Percentiles rank a stretch among this genome's conserved stretches.
phyloP scores from a whole-genome alignment of 2,113 vertebrate genomes.

The Ceyx cyanopectus region DNA sequence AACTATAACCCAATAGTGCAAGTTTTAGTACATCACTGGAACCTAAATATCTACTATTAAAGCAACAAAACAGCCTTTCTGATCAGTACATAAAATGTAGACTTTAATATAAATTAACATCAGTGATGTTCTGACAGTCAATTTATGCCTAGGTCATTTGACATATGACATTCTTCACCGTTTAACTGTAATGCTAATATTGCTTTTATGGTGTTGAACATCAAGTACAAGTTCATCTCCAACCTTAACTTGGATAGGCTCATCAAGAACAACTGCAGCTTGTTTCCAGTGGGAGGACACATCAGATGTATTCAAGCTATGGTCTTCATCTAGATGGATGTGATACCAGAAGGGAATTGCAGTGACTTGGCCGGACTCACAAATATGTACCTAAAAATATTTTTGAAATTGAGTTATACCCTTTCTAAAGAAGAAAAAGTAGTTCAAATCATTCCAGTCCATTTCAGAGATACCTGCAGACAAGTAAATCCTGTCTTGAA shows the following conservation, averaged over 20 bases:
- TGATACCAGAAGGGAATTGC: constrained; percentile 97
- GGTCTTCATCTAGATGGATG: constrained; percentile 86
- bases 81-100: neutral
- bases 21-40: neutral
- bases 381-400: constrained; percentile 81
- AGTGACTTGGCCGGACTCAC: constrained; percentile 85
- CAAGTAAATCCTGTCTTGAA: neutral
- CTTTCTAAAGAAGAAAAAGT: neutral
- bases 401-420: neutral
- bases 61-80: neutral
- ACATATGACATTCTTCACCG: constrained; percentile 20
- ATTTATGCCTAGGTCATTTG: neutral
- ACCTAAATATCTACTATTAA: neutral
- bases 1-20: neutral
- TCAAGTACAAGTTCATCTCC: constrained; percentile 85
- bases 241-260: constrained; percentile 82
- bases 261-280: constrained; percentile 89
- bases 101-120: constrained; percentile 49
- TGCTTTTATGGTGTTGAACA: constrained; percentile 91
- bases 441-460: neutral
- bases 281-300: constrained; percentile 95
- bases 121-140: neutral
- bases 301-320: constrained; percentile 85
- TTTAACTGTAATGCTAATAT: constrained; percentile 86
- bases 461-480: neutral